Base-by-base conservation (phyloP, 53 echinoderm and acorn worm genomes). In the Paelopatides confundens region DNA sequence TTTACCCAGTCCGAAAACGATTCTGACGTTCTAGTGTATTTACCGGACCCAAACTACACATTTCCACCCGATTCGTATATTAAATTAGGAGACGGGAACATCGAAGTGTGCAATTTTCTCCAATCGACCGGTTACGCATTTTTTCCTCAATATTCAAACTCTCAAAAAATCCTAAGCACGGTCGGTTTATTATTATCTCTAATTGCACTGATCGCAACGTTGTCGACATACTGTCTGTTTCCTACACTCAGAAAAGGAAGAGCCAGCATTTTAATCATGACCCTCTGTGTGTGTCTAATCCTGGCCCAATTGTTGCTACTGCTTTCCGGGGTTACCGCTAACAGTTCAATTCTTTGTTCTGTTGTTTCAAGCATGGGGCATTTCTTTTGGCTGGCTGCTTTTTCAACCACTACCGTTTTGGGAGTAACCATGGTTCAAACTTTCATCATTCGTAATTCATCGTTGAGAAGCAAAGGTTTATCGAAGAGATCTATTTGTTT, bases 341-440 rank as follows among this genome's bases (percentile, higher is more conserved):
- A 5, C 24, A 6, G 26, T 48, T 28, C 49, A 2, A n/a, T 31
- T 7, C 12, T 50, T 48, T 78, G 78, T 78, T 31, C 78, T 39
- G 5, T 78, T 24, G 46, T 78, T 1, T 18, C 78, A 3, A 23
- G 48, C 9, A 12, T 78, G 12, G 78, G 78, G 14, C 78, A 78
- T 46, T 78, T 78, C 50, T 78, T 51, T 28, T 78, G 78, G 78
- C 15, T 78, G 30, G 21, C 49, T 17, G 52, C 50, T 4, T 78
- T 78, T 13, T 31, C 32, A 31, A 26, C 78, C 9, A 78, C 38
- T n/a, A 28, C 49, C 17, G 30, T 78, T 9, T 35, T 78, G 32
- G 78, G 78, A 6, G 1, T 78, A 3, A 28, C 11, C 5, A 31
- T 78, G 43, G 31, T 32, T n/a, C 48, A 51, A 39, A 78, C 78